Evolutionary conservation across 2,888 invertebrate genomes (phyloP).

Genomic region (Dione juno): DNA sequence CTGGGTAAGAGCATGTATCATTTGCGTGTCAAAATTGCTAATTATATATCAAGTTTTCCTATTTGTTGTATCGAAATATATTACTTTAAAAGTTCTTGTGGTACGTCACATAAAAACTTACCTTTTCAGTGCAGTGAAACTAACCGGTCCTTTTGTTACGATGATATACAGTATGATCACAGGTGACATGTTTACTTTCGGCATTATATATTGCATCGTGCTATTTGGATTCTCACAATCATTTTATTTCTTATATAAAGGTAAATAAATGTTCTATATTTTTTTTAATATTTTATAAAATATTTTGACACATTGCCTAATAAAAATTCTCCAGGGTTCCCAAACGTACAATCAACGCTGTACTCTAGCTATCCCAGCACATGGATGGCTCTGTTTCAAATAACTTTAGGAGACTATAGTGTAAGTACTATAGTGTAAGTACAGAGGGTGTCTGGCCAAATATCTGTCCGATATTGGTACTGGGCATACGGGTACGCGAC

Average conservation of each 20-base stretch:
- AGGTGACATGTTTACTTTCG: constrained; percentile 99
- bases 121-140: constrained; percentile 90
- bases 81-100: too few relatives aligned
- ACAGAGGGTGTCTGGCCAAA: too few relatives aligned
- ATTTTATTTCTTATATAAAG: constrained; percentile 96
- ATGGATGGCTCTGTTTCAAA: constrained; percentile 99
- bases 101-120: too few relatives aligned
- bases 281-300: background rate
- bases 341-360: constrained; percentile 90
- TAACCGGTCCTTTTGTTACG: constrained; percentile 99
- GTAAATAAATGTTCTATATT: constrained; percentile 51
- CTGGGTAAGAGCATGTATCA: too few relatives aligned
- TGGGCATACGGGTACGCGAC: too few relatives aligned
- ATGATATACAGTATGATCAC: constrained; percentile 99
- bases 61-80: too few relatives aligned
- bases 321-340: constrained; percentile 83
- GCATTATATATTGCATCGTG: constrained; percentile 97
- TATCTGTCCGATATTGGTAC: too few relatives aligned
- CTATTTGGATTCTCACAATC: constrained; percentile 98
- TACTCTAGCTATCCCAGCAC: constrained; percentile 94
- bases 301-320: background rate
- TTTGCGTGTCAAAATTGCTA: too few relatives aligned
- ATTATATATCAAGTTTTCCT: too few relatives aligned
- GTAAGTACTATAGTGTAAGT: too few relatives aligned
- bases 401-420: constrained; percentile 98